Evolutionary conservation across 2,888 invertebrate species (phyloP).

Genomic region (Margaritifera margaritifera): DNA sequence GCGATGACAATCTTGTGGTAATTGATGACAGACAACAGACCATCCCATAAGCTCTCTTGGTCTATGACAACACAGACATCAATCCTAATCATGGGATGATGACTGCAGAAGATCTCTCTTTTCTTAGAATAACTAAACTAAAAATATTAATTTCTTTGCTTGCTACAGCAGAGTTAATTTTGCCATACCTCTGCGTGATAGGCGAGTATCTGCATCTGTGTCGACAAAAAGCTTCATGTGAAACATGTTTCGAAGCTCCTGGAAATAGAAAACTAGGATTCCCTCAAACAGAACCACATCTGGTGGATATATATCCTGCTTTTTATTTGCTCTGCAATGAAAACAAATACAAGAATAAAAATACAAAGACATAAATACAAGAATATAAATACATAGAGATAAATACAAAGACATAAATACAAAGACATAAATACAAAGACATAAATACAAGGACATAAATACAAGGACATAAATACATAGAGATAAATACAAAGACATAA

Average conservation of each 20-base stretch:
- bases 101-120: background rate
- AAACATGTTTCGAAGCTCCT: slow-evolving; percentile 93
- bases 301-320: slow-evolving; percentile 89
- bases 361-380: background rate
- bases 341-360: background rate
- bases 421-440: too few species aligned
- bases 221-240: slow-evolving; percentile 99
- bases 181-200: slow-evolving; percentile 91
- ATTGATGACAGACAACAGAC: too few species aligned
- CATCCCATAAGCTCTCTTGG: too few species aligned
- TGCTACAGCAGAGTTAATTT: background rate
- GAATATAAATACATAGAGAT: too few species aligned
- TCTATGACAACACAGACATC: too few species aligned
- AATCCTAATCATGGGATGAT: too few species aligned
- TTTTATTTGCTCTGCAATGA: slow-evolving; percentile 38
- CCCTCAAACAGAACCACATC: slow-evolving; percentile 99
- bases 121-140: background rate
- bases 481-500: too few species aligned
- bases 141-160: background rate
- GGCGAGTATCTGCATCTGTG: slow-evolving; percentile 97
- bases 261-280: slow-evolving; percentile 97
- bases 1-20: too few species aligned
- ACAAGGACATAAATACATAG: too few species aligned
- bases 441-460: too few species aligned
- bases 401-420: too few species aligned